phyloP scores from a whole-genome alignment of 1,140 invertebrate species.

The Formica exsecta region DNA sequence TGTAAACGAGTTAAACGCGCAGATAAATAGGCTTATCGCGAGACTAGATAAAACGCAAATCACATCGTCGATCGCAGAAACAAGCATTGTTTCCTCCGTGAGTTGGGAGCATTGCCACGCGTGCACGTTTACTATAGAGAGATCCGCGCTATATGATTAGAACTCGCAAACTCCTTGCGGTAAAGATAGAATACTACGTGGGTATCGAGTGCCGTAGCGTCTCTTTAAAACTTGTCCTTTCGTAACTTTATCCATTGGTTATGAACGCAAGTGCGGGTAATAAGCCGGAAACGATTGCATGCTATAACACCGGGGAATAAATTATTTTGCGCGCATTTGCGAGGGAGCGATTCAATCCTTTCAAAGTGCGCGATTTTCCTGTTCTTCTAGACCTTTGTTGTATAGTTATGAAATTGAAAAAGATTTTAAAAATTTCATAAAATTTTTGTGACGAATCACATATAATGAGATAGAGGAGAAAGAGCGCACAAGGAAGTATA shows the following conservation, averaged over 20 bases:
- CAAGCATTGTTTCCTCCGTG: conserved; percentile 5
- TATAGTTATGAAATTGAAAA: no score
- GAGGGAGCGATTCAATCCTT: conserved; percentile 21
- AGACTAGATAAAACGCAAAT: conserved; percentile 43
- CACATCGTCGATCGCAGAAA: conserved; percentile 42
- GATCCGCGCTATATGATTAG: conserved; percentile 50
- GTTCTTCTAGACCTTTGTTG: not conserved
- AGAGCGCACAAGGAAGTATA: no score
- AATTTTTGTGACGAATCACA: no score
- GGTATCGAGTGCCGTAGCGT: conserved; percentile 35
- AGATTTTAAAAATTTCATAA: no score
- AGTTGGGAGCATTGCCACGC: conserved; percentile 17
- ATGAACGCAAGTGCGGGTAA: conserved; percentile 35
- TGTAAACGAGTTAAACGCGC: not conserved
- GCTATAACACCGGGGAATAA: conserved; percentile 36
- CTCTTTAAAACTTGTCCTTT: conserved; percentile 51
- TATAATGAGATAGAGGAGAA: no score
- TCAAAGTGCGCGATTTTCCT: not conserved
- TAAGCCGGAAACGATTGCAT: conserved; percentile 57
- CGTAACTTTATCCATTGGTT: conserved; percentile 59
- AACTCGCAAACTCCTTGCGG: conserved; percentile 30
- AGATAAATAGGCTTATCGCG: conserved; percentile 1
- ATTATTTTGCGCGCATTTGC: conserved; percentile 41
- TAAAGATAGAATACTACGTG: conserved; percentile 63
- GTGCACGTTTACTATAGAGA: conserved; percentile 3